Conservation (phyloP, 2,113 vertebrate species). For the Lontra canadensis region DNA sequence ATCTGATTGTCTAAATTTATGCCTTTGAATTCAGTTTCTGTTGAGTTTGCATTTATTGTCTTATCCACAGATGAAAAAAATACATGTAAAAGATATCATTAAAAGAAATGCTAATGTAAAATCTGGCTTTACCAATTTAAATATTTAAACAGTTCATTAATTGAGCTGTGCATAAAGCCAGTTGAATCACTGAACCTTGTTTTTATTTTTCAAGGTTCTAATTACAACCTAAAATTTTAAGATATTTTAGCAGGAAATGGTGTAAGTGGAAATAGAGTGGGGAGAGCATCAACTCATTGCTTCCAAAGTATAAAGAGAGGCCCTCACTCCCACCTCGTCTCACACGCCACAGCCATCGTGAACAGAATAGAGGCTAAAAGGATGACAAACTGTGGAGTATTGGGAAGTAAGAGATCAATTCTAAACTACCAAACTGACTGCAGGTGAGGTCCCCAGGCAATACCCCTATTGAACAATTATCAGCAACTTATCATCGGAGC, state of each 20-base stretch:
- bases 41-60: not conserved
- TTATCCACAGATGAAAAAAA: not conserved
- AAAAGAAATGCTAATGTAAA: not conserved
- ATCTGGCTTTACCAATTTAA: not conserved
- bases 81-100: slow-evolving; percentile 1
- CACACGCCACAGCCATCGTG: rapidly evolving
- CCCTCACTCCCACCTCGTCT: not conserved
- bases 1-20: not conserved
- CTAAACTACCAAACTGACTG: not conserved
- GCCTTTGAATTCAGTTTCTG: not conserved
- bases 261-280: not conserved
- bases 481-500: not conserved
- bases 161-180: not conserved
- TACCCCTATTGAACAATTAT: too few species aligned
- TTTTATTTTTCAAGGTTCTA: not conserved
- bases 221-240: not conserved
- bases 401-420: not conserved
- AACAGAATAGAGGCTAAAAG: not conserved
- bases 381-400: not conserved
- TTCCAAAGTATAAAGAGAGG: not conserved
- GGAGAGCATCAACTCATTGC: not conserved
- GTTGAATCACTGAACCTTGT: not conserved
- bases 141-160: not conserved
- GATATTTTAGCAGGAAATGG: not conserved
- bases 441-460: not conserved